These are phyloP conservation scores for Umimayanthus kanabou DNA, from an alignment of 92 coral and sea anemone genomes.

Conservation along the genomic window DNA sequence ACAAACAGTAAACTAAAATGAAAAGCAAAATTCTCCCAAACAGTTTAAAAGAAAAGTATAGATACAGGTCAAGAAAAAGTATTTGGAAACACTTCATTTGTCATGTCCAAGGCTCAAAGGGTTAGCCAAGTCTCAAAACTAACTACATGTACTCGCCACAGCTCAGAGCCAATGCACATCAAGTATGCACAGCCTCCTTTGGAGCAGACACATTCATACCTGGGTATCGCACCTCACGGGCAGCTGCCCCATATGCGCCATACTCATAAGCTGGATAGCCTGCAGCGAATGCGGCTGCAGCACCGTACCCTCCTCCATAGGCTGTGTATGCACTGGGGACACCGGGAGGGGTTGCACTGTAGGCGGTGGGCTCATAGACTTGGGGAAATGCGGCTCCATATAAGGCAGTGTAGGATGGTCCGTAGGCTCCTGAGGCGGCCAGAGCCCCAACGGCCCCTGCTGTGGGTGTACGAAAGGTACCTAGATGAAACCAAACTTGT, in stretches of 20 bases:
- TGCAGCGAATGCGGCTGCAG: conserved; percentile 69
- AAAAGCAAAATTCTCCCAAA: not conserved
- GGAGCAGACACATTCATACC: conserved; percentile 74
- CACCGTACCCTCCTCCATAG: conserved; percentile 65
- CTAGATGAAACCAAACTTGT: conserved; percentile 44
- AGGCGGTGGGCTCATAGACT: conserved; percentile 81
- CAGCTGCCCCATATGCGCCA: conserved; percentile 61
- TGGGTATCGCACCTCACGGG: conserved; percentile 80
- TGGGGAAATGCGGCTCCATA: conserved; percentile 82
- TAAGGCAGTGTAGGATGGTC: conserved; percentile 73
- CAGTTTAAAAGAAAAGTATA: too few relatives aligned
- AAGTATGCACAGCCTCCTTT: conserved; percentile 78
- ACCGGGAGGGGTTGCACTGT: conserved; percentile 66
- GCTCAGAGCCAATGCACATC: conserved; percentile 23
- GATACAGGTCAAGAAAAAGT: too few relatives aligned
- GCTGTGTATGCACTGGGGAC: conserved; percentile 65
- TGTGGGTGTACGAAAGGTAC: conserved; percentile 71
- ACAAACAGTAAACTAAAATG: not conserved
- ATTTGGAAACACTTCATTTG: not conserved
- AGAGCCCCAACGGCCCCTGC: conserved; percentile 64
- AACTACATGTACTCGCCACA: not conserved
- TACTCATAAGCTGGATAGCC: conserved; percentile 73
- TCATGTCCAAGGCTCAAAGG: not conserved
- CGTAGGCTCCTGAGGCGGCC: conserved; percentile 62
- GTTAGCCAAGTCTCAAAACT: not conserved